Conservation (phyloP, 2,113 vertebrate species). For the Tricholaema leucomelas region DNA sequence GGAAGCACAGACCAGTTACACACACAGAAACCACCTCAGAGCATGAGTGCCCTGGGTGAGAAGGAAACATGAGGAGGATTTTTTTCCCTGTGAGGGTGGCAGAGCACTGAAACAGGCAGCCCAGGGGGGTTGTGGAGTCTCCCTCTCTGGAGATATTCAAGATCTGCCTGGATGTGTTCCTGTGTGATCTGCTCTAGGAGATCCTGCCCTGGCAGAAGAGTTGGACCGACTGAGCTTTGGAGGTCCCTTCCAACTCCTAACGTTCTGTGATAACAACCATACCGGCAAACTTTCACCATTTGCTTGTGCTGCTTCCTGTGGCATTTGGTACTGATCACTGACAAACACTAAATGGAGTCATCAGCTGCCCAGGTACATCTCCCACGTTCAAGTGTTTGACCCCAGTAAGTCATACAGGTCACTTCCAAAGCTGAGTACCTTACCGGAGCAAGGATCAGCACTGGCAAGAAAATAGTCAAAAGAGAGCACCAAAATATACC, state of each 20-base stretch:
- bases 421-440: background rate
- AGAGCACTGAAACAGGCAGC: too few relatives aligned
- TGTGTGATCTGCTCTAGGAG: too few relatives aligned
- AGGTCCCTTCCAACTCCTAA: too few relatives aligned
- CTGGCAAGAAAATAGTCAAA: background rate
- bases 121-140: too few relatives aligned
- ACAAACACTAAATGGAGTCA: background rate
- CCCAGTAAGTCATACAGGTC: background rate
- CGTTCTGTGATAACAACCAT: background rate
- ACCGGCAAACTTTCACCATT: background rate
- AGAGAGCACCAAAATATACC: background rate
- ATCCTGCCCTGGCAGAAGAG: too few relatives aligned
- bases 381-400: background rate
- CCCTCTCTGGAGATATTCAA: too few relatives aligned
- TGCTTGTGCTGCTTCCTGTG: background rate
- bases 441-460: background rate
- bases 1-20: background rate
- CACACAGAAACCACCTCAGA: background rate
- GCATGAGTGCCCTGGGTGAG: background rate
- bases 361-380: background rate
- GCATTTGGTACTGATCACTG: background rate
- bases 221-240: too few relatives aligned
- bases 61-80: too few relatives aligned
- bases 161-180: too few relatives aligned
- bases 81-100: too few relatives aligned